Conservation (phyloP, 2,797 vertebrate species). For the Holocentrus rufus region DNA sequence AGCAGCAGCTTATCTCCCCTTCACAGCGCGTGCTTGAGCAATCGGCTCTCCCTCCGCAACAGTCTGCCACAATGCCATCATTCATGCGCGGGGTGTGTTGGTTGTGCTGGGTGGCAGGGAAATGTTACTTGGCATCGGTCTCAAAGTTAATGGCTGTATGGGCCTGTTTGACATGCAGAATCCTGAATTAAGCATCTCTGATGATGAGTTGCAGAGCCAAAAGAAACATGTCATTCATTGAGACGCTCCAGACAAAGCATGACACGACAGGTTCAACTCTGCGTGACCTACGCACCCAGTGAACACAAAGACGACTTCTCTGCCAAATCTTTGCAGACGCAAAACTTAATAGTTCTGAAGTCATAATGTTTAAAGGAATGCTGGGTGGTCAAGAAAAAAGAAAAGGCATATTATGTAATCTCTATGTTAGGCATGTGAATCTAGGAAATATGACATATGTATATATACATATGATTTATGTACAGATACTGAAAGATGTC, state of each 20-base stretch:
- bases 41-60: slow-evolving; percentile 49
- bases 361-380: slow-evolving; percentile 41
- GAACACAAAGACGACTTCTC: slow-evolving; percentile 44
- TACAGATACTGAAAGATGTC: too few species aligned
- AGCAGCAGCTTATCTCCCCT: slow-evolving; percentile 48
- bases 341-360: slow-evolving; percentile 53
- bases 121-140: slow-evolving; percentile 52
- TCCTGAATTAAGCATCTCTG: slow-evolving; percentile 50
- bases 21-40: slow-evolving; percentile 46
- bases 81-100: slow-evolving; percentile 55
- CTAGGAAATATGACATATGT: too few species aligned
- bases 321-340: slow-evolving; percentile 55
- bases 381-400: slow-evolving; percentile 43
- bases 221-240: slow-evolving; percentile 31
- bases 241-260: slow-evolving; percentile 32
- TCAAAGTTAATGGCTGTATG: slow-evolving; percentile 12
- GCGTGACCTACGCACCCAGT: slow-evolving; percentile 15
- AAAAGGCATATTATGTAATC: too few species aligned
- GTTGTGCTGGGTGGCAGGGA: slow-evolving; percentile 42
- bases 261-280: slow-evolving; percentile 54
- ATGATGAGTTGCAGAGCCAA: slow-evolving; percentile 50
- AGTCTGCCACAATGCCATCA: slow-evolving; percentile 66
- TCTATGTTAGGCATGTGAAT: background rate
- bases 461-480: too few species aligned
- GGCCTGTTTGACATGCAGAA: slow-evolving; percentile 57